Conservation (phyloP, 2,888 invertebrate species). For the Lymantria monacha region DNA sequence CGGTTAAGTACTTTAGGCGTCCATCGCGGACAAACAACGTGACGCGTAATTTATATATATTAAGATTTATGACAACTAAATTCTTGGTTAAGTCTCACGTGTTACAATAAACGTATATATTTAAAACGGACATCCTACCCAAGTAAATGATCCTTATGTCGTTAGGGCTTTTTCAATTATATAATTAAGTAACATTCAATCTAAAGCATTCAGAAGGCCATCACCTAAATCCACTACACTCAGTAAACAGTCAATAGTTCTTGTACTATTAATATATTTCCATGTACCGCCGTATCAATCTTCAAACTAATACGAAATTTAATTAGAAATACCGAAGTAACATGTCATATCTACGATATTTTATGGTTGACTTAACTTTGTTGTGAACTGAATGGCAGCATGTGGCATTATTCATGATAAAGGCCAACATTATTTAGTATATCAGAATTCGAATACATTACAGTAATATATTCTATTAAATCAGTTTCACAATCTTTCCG, state of each 20-base stretch:
- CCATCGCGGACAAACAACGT: no score
- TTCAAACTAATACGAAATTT: slow-evolving; percentile 16
- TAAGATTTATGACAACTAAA: no score
- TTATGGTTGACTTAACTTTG: slow-evolving; percentile 19
- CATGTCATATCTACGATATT: slow-evolving; percentile 16
- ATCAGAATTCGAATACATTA: slow-evolving; percentile 41
- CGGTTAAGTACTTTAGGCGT: no score
- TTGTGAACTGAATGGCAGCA: slow-evolving; percentile 43
- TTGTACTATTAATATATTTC: slow-evolving; percentile 14
- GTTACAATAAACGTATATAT: no score
- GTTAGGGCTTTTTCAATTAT: no score
- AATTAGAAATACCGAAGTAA: slow-evolving; percentile 19
- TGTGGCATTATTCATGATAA: slow-evolving; percentile 35
- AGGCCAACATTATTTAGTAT: slow-evolving; percentile 39
- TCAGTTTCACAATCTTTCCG: slow-evolving; percentile 32
- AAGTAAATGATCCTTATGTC: no score
- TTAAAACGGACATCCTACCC: no score
- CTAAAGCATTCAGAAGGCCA: no score
- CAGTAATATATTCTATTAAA: slow-evolving; percentile 45
- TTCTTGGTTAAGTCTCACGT: no score
- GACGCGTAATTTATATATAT: no score
- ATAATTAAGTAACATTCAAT: no score
- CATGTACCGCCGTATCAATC: slow-evolving; percentile 9
- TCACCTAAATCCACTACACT: background rate
- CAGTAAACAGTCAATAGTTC: slow-evolving; percentile 7